A percentile compares a stretch with the other conserved stretches of the same genome.
These are phyloP conservation scores for Fistularia commersonii DNA, from an alignment of 2,797 vertebrate genomes.

Conservation along the genomic window DNA sequence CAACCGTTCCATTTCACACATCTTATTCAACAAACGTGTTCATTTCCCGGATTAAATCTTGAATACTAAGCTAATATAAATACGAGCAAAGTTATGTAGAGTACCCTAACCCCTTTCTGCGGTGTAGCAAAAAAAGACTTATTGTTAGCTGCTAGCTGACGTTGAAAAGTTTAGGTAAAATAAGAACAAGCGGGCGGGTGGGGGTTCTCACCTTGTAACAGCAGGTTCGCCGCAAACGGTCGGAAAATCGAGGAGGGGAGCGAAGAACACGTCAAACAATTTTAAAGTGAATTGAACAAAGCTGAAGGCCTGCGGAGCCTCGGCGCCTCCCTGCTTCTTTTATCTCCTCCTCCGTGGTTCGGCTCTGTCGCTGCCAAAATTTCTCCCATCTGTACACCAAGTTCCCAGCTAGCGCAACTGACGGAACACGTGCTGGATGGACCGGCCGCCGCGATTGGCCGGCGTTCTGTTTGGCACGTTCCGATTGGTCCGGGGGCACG, in stretches of 20 bases:
- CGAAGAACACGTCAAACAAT: neutral
- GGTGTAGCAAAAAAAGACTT: too few relatives aligned
- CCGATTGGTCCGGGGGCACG: conserved; percentile 31
- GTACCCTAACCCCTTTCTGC: too few relatives aligned
- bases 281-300: too few relatives aligned
- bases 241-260: neutral
- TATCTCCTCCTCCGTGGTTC: conserved; percentile 9
- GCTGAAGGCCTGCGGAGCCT: too few relatives aligned
- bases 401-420: conserved; percentile 14
- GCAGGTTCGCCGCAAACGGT: neutral
- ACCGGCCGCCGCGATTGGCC: conserved; percentile 40
- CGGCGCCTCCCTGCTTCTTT: neutral
- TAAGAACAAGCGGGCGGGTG: too few relatives aligned
- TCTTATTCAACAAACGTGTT: too few relatives aligned
- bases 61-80: too few relatives aligned
- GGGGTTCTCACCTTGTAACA: neutral
- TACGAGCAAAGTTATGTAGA: too few relatives aligned
- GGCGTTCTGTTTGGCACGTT: fast-evolving
- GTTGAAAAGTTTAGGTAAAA: too few relatives aligned
- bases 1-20: too few relatives aligned
- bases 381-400: conserved; percentile 34
- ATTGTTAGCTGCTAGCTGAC: too few relatives aligned
- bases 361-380: conserved; percentile 2
- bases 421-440: conserved; percentile 63
- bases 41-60: too few relatives aligned